Base-by-base conservation (phyloP, 2,888 invertebrate species). In the Eulithis prunata region DNA sequence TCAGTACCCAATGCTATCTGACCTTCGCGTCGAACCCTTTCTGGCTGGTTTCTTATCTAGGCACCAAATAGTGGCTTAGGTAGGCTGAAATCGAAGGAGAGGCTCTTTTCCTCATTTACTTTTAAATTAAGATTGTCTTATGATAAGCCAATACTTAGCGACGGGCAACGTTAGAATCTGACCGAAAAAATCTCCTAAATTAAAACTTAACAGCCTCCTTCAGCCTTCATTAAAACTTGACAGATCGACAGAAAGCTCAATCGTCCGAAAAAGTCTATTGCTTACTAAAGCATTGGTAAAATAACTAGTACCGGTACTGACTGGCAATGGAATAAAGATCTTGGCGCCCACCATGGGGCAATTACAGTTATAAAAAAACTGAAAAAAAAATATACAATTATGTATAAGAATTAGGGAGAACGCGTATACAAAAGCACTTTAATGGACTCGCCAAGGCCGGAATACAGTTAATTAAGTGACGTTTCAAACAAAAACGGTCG, bases 381-480 rank as follows among this genome's bases (percentile, higher is more conserved):
- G 1, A 21, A 1, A 1, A 21, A 21, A 21, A 21, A 21, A 21
- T 2, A 21, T 2, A 51, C 49, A 3, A 21, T 28, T 49, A n/a
- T n/a, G n/a, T n/a, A 49, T 7, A 49, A 49, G 21, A 8, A 11
- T 28, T 21, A 28, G 32, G 2, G 28, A 53, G 28, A 7, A 3
- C 41, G 41, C 14, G 1, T 41, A 28, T 55, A 14, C 11, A 28
- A 14, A 14, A 8, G 7, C 32, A 43, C 59, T 32, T 45, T 21
- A 13, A 51, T 58, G 28, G 32, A 12, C 46, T 72, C 70, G 70
- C 66, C 71, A 73, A 70, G 72, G 71, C 70, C 69, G 75, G 75
- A 68, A 70, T 76, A 77, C 75, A 71, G 78, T 81, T 84, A 84
- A 87, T 87, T 84, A 86, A 79, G 74, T 73, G 71, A 72, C 70